Evolutionary conservation across 2,797 vertebrate genomes (phyloP).

Genomic region (Sebastes vulpes): DNA sequence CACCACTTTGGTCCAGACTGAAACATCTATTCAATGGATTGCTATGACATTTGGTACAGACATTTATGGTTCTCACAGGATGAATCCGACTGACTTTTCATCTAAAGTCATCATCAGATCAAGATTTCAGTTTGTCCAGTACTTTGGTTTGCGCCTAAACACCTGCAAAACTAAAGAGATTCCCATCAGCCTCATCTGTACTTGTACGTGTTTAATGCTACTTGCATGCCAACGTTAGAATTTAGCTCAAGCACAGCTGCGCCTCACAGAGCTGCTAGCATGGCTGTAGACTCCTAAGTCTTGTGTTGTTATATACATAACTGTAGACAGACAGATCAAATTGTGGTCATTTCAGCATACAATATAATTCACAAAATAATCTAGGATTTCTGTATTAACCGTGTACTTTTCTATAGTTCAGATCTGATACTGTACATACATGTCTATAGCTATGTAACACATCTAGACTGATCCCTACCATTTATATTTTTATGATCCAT

Average conservation of each 20-base stretch:
- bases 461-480: not conserved
- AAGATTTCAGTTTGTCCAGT: not conserved
- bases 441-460: not conserved
- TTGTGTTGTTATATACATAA: not conserved
- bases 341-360: not conserved
- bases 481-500: not conserved
- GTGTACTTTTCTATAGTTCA: not conserved
- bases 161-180: too few species aligned
- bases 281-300: not conserved
- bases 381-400: not conserved
- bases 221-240: not conserved
- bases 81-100: not conserved
- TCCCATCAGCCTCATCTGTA: too few species aligned
- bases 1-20: not conserved
- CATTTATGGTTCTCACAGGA: not conserved
- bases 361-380: not conserved
- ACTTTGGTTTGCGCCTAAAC: not conserved
- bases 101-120: not conserved
- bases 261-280: not conserved
- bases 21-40: not conserved
- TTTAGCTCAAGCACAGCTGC: not conserved
- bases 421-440: not conserved
- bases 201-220: not conserved
- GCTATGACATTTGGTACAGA: not conserved
- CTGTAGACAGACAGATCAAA: not conserved